These are phyloP conservation scores for Pimpla rufipes DNA, from an alignment of 2,888 invertebrate species.

Conservation along the genomic window DNA sequence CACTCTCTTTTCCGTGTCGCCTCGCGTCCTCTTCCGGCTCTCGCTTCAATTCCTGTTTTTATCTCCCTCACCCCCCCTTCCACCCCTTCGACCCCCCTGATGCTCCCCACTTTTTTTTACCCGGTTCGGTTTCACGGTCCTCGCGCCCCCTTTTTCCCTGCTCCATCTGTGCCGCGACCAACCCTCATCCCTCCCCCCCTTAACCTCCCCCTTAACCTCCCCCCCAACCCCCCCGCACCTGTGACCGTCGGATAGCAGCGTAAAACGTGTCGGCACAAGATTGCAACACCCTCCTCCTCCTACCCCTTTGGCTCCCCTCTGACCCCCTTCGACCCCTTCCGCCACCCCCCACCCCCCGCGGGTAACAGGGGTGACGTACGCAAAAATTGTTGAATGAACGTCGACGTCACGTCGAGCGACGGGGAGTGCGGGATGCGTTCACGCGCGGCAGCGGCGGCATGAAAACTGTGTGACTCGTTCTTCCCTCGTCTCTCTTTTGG, in stretches of 20 bases:
- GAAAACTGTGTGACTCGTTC: conserved; percentile 76
- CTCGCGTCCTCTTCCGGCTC: conserved; percentile 55
- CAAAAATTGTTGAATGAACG: conserved; percentile 85
- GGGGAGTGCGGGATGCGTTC: conserved; percentile 19
- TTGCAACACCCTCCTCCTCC: conserved; percentile 67
- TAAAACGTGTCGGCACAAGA: conserved; percentile 71
- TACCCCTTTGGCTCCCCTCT: no score
- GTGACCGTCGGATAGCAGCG: conserved; percentile 60
- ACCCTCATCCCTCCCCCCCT: conserved; percentile 44
- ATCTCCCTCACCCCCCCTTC: conserved; percentile 8
- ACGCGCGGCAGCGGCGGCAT: conserved; percentile 66
- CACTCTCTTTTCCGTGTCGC: conserved; percentile 59
- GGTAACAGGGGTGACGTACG: conserved; percentile 80
- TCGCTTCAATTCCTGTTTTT: conserved; percentile 61
- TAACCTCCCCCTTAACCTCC: no score
- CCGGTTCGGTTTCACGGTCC: conserved; percentile 53
- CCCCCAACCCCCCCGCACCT: conserved; percentile 44
- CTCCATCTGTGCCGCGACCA: conserved; percentile 56
- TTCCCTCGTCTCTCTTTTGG: conserved; percentile 51
- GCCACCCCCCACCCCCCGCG: no score
- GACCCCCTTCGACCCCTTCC: no score
- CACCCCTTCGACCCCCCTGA: neutral
- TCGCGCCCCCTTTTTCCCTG: conserved; percentile 64
- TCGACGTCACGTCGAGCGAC: conserved; percentile 81
- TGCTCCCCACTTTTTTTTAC: conserved; percentile 46